Evolutionary conservation across 2,113 vertebrate genomes (phyloP), one percentile per base, ranked within the genome.

Genomic region (Megaceryle maxima): DNA sequence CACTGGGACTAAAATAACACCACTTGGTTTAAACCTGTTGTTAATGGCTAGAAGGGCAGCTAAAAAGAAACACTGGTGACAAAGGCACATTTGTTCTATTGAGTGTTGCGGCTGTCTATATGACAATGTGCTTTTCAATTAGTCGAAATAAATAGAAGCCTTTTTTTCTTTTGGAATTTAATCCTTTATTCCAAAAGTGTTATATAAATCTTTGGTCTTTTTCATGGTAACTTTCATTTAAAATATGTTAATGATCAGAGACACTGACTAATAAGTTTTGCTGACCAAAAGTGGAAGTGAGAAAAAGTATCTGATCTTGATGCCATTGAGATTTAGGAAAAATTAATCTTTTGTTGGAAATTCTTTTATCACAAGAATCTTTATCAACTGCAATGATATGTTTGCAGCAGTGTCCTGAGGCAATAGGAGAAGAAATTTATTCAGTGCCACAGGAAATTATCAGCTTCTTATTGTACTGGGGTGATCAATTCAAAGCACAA

Each of bases 291-390:
- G n/a, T n/a, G 43, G 41, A 96, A 91, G 29, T 35, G 81, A 90
- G 57, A 88, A 59, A 85, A 85, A 33, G n/a, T 87, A 51, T 78
- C 91, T 94, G 62, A 91, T 78, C 77, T 66, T 64, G 17, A 83
- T 83, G 56, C 14, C 41, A 96, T 19, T 87, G 96, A 96, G 94
- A 67, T 92, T 87, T 79, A 83, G 89, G 51, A 88, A 97, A 97
- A 97, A 96, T 89, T 98, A 97, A 96, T 95, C 94, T 56, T 96
- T 94, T 95, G 73, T 94, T 94, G 83, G 64, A 94, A 88, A 81
- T 69, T 84, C 92, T 97, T 97, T 97, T 96, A 97, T 95, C 67
- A 9, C 63, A 75, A 96, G 90, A 96, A 93, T 95, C 84, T 96
- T 96, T 81, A 95, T 98, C 96, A 97, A 74, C 60, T n/a, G 64